These are phyloP conservation scores for Alethe castanea DNA, from an alignment of 2,113 vertebrate species.

Conservation along the genomic window DNA sequence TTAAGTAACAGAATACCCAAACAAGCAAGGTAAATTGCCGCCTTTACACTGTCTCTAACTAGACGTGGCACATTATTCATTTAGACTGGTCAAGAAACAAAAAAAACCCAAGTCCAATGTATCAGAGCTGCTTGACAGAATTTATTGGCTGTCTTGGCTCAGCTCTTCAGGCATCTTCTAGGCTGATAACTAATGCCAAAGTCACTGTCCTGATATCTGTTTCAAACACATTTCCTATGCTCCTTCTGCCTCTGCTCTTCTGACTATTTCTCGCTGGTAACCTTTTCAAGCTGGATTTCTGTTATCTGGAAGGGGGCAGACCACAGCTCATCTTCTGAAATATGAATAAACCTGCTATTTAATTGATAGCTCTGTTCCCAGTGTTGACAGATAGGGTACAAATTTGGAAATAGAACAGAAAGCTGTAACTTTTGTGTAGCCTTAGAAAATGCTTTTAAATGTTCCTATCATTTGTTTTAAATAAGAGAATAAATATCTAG, in stretches of 20 bases:
- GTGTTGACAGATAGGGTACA: neutral
- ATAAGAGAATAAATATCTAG: neutral
- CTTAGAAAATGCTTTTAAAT: neutral
- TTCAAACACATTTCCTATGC: slow-evolving; percentile 45
- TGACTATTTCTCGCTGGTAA: slow-evolving; percentile 43
- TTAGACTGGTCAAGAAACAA: slow-evolving; percentile 25
- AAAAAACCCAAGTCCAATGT: neutral
- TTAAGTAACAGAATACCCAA: slow-evolving; percentile 21
- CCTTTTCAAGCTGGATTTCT: slow-evolving; percentile 58
- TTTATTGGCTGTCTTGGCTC: slow-evolving; percentile 41
- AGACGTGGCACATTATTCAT: slow-evolving; percentile 26
- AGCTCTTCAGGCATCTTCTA: slow-evolving; percentile 30
- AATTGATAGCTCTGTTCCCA: slow-evolving; percentile 31
- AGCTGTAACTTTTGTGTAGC: neutral
- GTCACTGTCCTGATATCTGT: slow-evolving; percentile 46
- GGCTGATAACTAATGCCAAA: slow-evolving; percentile 44
- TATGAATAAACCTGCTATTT: slow-evolving; percentile 7
- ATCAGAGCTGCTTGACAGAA: slow-evolving; percentile 21
- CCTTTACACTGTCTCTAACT: slow-evolving; percentile 26
- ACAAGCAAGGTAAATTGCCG: slow-evolving; percentile 41
- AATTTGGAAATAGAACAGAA: neutral
- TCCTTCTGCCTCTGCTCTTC: slow-evolving; percentile 26
- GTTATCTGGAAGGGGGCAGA: slow-evolving; percentile 22
- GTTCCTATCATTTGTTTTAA: neutral
- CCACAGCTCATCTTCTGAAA: slow-evolving; percentile 38